A percentile compares a stretch with the other conserved stretches of the same genome.
Evolutionary conservation across 2,797 vertebrate species (phyloP).

Genomic region (Threskiornis aethiopicus): DNA sequence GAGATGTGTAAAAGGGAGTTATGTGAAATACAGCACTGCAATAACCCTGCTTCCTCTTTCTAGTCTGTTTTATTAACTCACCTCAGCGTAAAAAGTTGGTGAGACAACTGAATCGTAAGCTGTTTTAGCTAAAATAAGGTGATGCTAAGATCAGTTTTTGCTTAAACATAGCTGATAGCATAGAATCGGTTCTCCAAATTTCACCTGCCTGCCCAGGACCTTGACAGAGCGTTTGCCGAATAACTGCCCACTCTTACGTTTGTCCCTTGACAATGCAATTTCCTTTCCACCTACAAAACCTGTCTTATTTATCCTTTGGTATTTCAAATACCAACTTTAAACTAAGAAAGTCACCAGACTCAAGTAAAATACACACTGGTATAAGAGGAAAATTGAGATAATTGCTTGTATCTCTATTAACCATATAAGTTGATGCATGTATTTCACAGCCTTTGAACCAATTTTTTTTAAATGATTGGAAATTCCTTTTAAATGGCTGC

Average conservation of each 20-base stretch:
- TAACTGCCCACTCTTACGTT: not conserved
- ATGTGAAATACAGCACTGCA: not conserved
- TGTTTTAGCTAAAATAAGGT: not conserved
- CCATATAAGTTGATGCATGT: not conserved
- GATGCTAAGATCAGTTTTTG: not conserved
- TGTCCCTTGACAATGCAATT: not conserved
- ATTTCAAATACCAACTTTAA: not conserved
- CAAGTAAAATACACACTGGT: not conserved
- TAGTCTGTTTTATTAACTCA: not conserved
- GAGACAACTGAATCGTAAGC: not conserved
- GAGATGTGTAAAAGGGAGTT: not conserved
- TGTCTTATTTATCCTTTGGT: not conserved
- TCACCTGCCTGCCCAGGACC: not conserved
- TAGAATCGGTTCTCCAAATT: not conserved
- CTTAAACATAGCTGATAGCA: not conserved
- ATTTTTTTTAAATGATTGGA: not conserved
- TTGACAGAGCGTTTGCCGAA: not conserved
- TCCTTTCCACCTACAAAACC: not conserved
- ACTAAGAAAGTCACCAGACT: not conserved
- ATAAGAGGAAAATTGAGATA: not conserved
- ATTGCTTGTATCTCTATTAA: not conserved
- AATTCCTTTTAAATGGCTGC: not conserved
- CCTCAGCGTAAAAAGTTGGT: not conserved
- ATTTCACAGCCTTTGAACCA: not conserved
- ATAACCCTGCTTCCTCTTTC: not conserved